A percentile compares a stretch with the other conserved stretches of the same genome.
phyloP scores from a whole-genome alignment of 2,888 invertebrate genomes.

The Perithous albicinctus region DNA sequence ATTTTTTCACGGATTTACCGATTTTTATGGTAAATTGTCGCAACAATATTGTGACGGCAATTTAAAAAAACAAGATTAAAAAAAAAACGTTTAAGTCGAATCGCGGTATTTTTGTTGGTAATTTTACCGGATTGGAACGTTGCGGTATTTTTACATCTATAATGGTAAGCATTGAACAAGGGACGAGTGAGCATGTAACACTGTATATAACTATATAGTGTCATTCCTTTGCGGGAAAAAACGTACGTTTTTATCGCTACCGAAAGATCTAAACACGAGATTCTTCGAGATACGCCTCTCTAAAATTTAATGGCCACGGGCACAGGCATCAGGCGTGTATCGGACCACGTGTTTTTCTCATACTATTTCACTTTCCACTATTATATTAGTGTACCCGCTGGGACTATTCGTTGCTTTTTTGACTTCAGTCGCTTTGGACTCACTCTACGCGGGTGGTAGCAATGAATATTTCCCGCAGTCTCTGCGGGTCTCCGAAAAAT shows the following conservation, averaged over 20 bases:
- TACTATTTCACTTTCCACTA: constrained; percentile 54
- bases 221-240: constrained; percentile 33
- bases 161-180: too few species aligned
- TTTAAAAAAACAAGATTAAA: too few species aligned
- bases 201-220: constrained; percentile 28
- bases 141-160: too few species aligned
- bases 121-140: too few species aligned
- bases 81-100: too few species aligned
- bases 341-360: constrained; percentile 54
- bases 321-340: constrained; percentile 37
- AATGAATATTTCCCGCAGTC: constrained; percentile 51
- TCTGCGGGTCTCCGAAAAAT: constrained; percentile 42
- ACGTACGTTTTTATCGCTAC: constrained; percentile 60
- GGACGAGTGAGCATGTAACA: neutral
- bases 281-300: constrained; percentile 55
- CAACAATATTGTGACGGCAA: too few species aligned
- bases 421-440: neutral
- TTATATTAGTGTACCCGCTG: constrained; percentile 43
- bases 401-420: constrained; percentile 33
- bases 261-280: constrained; percentile 65
- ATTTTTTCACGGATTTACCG: too few species aligned
- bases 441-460: constrained; percentile 37
- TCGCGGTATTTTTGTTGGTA: too few species aligned
- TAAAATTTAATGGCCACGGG: constrained; percentile 66
- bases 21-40: too few species aligned